Evolutionary conservation across 2,797 vertebrate species (phyloP).

Genomic region (Botia almorhae): DNA sequence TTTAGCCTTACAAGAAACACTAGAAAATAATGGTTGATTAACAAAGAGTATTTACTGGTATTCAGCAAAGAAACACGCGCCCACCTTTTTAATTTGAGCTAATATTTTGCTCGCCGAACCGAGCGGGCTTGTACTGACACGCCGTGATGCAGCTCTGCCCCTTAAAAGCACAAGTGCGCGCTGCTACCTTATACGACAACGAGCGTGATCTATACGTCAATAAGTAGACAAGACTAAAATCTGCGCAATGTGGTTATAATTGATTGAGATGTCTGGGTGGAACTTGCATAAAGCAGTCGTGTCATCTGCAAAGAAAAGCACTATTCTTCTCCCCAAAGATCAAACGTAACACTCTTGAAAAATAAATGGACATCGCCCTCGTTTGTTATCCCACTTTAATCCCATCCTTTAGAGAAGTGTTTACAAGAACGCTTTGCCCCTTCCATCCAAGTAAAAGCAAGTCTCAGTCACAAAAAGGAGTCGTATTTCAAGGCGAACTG

Average conservation of each 20-base stretch:
- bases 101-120: conserved; percentile 64
- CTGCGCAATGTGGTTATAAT: conserved; percentile 91
- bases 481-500: conserved; percentile 18
- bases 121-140: conserved; percentile 69
- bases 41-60: conserved; percentile 63
- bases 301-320: conserved; percentile 86
- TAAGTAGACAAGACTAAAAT: conserved; percentile 86
- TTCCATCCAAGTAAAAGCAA: conserved; percentile 44
- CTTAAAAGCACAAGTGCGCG: conserved; percentile 76
- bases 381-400: conserved; percentile 76
- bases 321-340: conserved; percentile 83
- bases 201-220: conserved; percentile 81
- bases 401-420: conserved; percentile 59
- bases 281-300: conserved; percentile 83
- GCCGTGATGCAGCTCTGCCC: conserved; percentile 63
- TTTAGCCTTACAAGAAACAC: conserved; percentile 73
- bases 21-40: conserved; percentile 69
- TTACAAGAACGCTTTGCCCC: conserved; percentile 46
- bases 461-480: conserved; percentile 24
- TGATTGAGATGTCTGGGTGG: conserved; percentile 87
- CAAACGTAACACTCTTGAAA: conserved; percentile 74
- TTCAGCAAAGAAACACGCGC: conserved; percentile 61
- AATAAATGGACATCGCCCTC: conserved; percentile 81
- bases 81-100: conserved; percentile 63
- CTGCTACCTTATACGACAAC: conserved; percentile 82